Evolutionary conservation across 2,113 vertebrate genomes (phyloP).

Genomic region (Pycnonotus jocosus): DNA sequence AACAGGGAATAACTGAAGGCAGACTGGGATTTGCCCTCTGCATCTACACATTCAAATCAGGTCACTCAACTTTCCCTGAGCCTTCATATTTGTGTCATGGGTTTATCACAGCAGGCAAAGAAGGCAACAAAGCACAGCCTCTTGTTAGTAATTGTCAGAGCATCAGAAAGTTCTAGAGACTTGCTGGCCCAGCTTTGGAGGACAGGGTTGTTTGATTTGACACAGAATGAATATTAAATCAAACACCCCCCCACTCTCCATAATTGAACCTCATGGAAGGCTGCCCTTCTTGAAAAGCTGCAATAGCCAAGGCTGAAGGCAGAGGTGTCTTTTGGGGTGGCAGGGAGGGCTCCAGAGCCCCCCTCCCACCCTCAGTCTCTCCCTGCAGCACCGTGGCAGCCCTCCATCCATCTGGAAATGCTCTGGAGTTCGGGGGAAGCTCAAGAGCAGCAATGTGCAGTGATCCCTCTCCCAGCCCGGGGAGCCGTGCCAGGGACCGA

Average conservation of each 20-base stretch:
- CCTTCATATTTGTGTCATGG: fast-evolving
- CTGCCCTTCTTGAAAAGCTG: background rate
- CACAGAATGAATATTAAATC: background rate
- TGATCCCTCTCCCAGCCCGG: background rate
- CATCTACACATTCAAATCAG: background rate
- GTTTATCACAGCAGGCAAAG: background rate
- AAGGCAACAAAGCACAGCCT: background rate
- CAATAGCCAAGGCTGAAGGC: background rate
- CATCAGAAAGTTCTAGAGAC: background rate
- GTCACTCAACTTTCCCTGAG: background rate
- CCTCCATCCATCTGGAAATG: background rate
- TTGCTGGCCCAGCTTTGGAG: background rate
- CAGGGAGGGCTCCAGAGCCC: background rate
- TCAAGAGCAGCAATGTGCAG: background rate
- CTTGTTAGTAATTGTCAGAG: background rate
- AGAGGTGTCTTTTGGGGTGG: background rate
- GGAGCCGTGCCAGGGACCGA: background rate
- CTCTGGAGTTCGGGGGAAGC: background rate
- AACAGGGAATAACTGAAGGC: background rate
- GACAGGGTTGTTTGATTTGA: background rate
- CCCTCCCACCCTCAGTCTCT: background rate
- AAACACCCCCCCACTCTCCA: background rate
- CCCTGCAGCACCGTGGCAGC: background rate
- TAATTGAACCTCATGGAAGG: background rate
- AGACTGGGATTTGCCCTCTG: background rate